A percentile compares a stretch with the other conserved stretches of the same genome.
phyloP scores from a whole-genome alignment of 2,888 invertebrate genomes.

The Thecophora atra region DNA sequence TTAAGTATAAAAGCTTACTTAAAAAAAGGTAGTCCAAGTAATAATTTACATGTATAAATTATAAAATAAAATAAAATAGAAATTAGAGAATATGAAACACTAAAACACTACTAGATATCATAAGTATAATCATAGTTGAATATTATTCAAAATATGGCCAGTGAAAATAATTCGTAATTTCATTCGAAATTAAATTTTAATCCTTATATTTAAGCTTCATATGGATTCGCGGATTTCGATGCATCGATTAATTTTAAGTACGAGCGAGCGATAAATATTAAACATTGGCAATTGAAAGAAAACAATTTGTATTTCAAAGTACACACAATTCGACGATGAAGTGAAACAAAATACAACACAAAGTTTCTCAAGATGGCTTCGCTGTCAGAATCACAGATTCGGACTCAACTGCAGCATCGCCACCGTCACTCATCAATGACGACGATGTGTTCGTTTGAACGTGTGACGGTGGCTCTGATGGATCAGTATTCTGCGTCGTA shows the following conservation, averaged over 20 bases:
- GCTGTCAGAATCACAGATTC: not conserved
- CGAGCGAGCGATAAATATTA: constrained; percentile 19
- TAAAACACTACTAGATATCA: not conserved
- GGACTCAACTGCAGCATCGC: not conserved
- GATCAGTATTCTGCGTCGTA: constrained; percentile 4
- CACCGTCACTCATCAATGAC: not conserved
- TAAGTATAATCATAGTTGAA: not conserved
- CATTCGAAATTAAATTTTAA: constrained; percentile 25
- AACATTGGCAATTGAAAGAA: constrained; percentile 17
- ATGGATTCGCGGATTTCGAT: not conserved
- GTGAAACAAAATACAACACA: not conserved
- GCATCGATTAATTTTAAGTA: constrained; percentile 30
- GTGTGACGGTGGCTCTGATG: not conserved
- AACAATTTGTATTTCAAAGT: not conserved
- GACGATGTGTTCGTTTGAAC: not conserved
- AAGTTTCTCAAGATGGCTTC: constrained; percentile 4
- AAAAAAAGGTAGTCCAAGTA: not conserved
- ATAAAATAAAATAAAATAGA: constrained; percentile 15
- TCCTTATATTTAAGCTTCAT: too few relatives aligned
- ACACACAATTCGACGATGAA: constrained; percentile 15
- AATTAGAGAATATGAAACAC: constrained; percentile 19
- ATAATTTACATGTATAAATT: constrained; percentile 5
- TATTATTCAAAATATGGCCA: constrained; percentile 22
- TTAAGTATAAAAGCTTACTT: constrained; percentile 2
- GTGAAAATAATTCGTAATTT: constrained; percentile 19